phyloP scores from a whole-genome alignment of 2,888 invertebrate species.

The Rhabditoides inermis region DNA sequence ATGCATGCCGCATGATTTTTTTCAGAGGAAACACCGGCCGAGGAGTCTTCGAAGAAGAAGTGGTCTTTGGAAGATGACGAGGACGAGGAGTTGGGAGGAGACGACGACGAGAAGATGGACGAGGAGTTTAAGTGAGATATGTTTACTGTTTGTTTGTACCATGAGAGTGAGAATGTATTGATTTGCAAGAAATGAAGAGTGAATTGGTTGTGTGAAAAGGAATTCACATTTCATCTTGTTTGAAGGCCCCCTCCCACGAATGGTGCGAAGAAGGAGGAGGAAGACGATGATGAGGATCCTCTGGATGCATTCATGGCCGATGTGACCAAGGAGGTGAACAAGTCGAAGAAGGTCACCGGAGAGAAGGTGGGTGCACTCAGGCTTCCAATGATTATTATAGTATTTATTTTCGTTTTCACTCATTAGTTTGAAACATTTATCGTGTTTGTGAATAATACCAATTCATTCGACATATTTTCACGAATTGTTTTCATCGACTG shows the following conservation, averaged over 20 bases:
- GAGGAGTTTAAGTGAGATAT: neutral
- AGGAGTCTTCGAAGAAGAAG: constrained; percentile 67
- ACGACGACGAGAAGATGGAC: neutral
- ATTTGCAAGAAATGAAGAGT: neutral
- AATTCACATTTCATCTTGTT: neutral
- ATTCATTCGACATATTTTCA: too few relatives aligned
- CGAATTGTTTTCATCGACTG: constrained; percentile 1
- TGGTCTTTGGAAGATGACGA: constrained; percentile 92
- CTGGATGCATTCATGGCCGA: constrained; percentile 89
- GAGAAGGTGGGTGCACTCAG: neutral
- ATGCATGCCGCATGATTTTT: too few relatives aligned
- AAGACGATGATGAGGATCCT: constrained; percentile 79
- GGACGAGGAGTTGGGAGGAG: constrained; percentile 17
- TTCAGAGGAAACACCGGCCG: too few relatives aligned
- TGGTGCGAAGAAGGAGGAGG: constrained; percentile 14
- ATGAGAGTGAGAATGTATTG: too few relatives aligned
- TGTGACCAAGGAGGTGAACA: constrained; percentile 19
- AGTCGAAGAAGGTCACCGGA: neutral
- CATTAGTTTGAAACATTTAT: neutral
- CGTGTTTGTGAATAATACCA: neutral
- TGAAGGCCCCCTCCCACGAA: neutral
- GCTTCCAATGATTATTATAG: constrained; percentile 12
- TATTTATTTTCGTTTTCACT: constrained; percentile 8
- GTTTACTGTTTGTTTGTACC: neutral
- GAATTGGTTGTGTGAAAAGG: neutral